Evolutionary conservation across 2,797 vertebrate species (phyloP), one percentile per base, ranked within the genome.

Genomic region (Xenentodon cancila): DNA sequence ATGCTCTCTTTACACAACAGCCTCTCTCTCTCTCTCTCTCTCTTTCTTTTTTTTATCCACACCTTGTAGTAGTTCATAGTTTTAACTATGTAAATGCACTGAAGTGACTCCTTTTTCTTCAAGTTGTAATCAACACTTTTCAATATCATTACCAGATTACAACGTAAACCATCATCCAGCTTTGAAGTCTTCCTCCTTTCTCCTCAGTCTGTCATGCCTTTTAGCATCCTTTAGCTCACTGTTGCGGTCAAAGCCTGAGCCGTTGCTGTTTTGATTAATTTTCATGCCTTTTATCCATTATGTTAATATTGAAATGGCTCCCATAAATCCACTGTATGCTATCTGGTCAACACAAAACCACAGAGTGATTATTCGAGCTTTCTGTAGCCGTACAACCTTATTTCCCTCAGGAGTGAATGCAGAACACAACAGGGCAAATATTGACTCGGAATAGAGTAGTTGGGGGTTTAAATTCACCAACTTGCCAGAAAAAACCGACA

Each of bases 191-290:
- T 40, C 13, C 37, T 15, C 13, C 37, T 13, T 40, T 37, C 4
- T 9, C 4, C 5, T n/a, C 25, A 20, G 43, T 57, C 22, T 19
- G 15, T 20, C 9, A 49, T 3, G 22, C 16, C 19, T 61, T 73
- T 71, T 51, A 64, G 37, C 65, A 19, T 50, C 54, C 56, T 61
- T 59, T 6, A 53, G 49, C 17, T 53, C 11, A 30, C 37, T 40
- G 46, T 44, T 75, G 22, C 53, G 32, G 17, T 63, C 59, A 16
- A 53, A 61, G 3, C 17, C 9, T 37, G 5, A 8, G 34, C n/a
- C 5, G 7, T 27, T 17, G 20, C 16, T 44, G 43, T 47, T 63
- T 19, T 9, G 2, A 48, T 42, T 59, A 47, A 19, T 19, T 52
- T 62, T 59, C 12, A 37, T 6, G 2, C 4, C 19, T 60, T 54